Conservation (phyloP, 2,797 vertebrate genomes). For the Octomys mimax region DNA sequence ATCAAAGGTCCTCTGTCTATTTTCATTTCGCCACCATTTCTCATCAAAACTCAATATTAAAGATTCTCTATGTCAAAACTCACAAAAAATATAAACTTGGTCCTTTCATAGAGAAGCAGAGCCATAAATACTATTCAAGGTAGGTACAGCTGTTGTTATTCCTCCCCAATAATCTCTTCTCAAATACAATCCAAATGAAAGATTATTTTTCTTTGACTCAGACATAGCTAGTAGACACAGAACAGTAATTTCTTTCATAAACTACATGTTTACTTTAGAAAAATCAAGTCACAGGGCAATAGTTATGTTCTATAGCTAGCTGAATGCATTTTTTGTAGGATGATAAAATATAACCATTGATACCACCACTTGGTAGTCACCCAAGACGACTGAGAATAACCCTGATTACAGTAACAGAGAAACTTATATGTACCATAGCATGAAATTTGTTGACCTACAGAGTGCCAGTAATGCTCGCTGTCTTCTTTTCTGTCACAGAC, state of each 20-base stretch:
- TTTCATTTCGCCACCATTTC: slow-evolving; percentile 7
- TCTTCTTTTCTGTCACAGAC: neutral
- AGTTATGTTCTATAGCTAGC: slow-evolving; percentile 55
- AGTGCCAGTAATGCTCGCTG: neutral
- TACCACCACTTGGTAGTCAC: slow-evolving; percentile 40
- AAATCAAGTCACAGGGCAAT: slow-evolving; percentile 56
- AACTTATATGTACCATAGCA: neutral
- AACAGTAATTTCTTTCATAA: slow-evolving; percentile 28
- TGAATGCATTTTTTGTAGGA: slow-evolving; percentile 61
- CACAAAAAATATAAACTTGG: slow-evolving; percentile 3
- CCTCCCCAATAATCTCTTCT: slow-evolving; percentile 30
- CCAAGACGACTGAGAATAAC: slow-evolving; percentile 32
- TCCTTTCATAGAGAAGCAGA: slow-evolving; percentile 44
- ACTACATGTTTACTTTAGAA: slow-evolving; percentile 62
- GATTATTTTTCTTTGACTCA: slow-evolving; percentile 14
- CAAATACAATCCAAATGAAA: slow-evolving; percentile 16
- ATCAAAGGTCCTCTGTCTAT: neutral
- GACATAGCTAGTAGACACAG: slow-evolving; percentile 67
- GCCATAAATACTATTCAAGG: neutral
- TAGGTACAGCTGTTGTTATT: neutral
- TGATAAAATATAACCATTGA: slow-evolving; percentile 51
- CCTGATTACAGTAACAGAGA: slow-evolving; percentile 57
- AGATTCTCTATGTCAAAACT: neutral
- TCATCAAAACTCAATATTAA: slow-evolving; percentile 45
- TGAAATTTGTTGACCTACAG: slow-evolving; percentile 30